These are phyloP conservation scores for Bellardia bayeri DNA, from an alignment of 2,888 invertebrate species.

Conservation along the genomic window DNA sequence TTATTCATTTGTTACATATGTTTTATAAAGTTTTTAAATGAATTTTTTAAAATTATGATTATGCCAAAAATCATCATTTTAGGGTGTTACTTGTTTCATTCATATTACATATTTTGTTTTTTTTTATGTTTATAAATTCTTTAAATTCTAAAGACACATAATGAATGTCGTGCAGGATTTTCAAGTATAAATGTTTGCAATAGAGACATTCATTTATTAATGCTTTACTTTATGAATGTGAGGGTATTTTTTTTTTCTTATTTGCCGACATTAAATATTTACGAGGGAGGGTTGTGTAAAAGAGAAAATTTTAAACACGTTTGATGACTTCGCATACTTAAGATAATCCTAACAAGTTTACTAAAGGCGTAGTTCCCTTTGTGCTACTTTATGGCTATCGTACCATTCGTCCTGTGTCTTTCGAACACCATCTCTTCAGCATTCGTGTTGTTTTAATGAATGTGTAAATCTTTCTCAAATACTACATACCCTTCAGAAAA, in stretches of 20 bases:
- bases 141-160: neutral
- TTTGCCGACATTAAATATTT: neutral
- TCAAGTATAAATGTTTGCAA: neutral
- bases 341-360: too few relatives aligned
- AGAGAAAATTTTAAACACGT: neutral
- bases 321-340: neutral
- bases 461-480: too few relatives aligned
- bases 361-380: too few relatives aligned
- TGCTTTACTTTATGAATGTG: conserved; percentile 1
- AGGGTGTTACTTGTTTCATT: too few relatives aligned
- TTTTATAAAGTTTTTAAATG: too few relatives aligned
- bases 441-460: too few relatives aligned
- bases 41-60: neutral
- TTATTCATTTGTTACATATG: neutral
- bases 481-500: too few relatives aligned
- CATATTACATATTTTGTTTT: too few relatives aligned
- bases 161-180: neutral
- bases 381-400: too few relatives aligned
- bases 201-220: conserved; percentile 14
- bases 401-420: too few relatives aligned
- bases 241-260: neutral
- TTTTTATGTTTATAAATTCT: conserved; percentile 5
- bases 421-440: too few relatives aligned
- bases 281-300: neutral
- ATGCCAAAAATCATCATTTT: too few relatives aligned